Base-by-base conservation (phyloP, 1,140 invertebrate genomes). In the Calliphora vicina region DNA sequence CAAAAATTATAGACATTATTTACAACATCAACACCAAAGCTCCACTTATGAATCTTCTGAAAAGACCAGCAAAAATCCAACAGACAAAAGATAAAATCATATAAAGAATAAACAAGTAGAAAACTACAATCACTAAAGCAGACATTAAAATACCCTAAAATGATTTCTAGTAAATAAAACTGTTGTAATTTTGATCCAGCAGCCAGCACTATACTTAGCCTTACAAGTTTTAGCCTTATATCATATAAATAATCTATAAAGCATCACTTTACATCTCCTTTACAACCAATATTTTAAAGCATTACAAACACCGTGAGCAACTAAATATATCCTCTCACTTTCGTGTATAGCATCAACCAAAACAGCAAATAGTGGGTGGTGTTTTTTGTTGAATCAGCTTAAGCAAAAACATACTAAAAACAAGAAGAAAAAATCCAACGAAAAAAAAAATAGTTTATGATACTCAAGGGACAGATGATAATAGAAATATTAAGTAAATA, bases 401-500 rank as follows among this genome's bases (percentile, higher is more conserved):
- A 57, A 57, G 45, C 17, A 57, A 57, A 57, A n/a, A 57, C 4
- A 12, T 17, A 4, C 45, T 17, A 57, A 0, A 57, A 57, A 10
- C 3, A 57, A 57, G 15, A 57, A n/a, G 15, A n/a, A 13, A 8
- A 57, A 57, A 57, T 10, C 45, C 4, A 12, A n/a, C 13, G n/a
- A 17, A 35, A 57, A n/a, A 57, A 57, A 57, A 57, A 57, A 57
- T 57, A 57, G 45, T 57, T 57, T 57, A 57, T 13, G 13, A 57
- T 57, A 57, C 45, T 57, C 45, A 0, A 57, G 45, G 17, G 45
- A 57, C 45, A 57, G 45, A 57, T 57, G 45, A 57, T 57, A 57
- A 57, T 57, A 57, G 50, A 57, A 57, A 57, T 57, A 57, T 57
- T 57, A 57, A 57, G 50, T 57, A 57, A 57, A 57, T 57, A 57